A percentile compares a stretch with the other conserved stretches of the same genome.
Conservation (phyloP, 2,797 vertebrate species). For the Sebastes steindachneri region DNA sequence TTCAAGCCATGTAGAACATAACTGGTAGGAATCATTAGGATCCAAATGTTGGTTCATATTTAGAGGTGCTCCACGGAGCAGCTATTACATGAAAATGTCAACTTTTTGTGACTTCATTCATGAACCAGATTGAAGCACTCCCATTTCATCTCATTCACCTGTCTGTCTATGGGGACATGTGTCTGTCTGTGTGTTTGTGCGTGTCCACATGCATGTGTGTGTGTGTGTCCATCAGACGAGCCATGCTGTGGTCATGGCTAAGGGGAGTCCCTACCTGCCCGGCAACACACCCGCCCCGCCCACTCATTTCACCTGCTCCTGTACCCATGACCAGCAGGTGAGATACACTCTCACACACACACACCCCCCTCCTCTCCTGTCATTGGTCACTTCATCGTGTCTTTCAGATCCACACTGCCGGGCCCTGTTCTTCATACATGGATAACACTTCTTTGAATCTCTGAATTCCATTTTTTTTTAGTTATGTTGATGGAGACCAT, state of each 20-base stretch:
- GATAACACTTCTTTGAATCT: no score
- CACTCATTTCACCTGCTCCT: slow-evolving; percentile 89
- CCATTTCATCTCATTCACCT: slow-evolving; percentile 52
- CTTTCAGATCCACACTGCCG: background rate
- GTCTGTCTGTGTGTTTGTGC: background rate
- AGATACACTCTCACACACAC: slow-evolving; percentile 66
- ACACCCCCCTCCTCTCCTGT: slow-evolving; percentile 25
- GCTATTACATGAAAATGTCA: background rate
- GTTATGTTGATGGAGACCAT: background rate
- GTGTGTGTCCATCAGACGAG: slow-evolving; percentile 72
- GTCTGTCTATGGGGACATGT: slow-evolving; percentile 27
- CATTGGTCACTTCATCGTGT: slow-evolving; percentile 41
- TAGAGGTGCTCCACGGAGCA: background rate
- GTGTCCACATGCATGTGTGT: background rate
- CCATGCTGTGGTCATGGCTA: slow-evolving; percentile 84
- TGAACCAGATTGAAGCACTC: background rate
- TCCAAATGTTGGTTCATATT: background rate
- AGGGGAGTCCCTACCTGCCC: slow-evolving; percentile 76
- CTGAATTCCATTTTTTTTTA: no score
- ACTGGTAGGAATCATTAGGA: background rate
- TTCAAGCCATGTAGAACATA: background rate
- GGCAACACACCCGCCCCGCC: slow-evolving; percentile 71
- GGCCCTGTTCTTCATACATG: background rate
- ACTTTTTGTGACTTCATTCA: slow-evolving; percentile 1
- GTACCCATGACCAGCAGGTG: slow-evolving; percentile 88